Conservation (phyloP, 2,797 vertebrate genomes). For the Anguilla pacifica region DNA sequence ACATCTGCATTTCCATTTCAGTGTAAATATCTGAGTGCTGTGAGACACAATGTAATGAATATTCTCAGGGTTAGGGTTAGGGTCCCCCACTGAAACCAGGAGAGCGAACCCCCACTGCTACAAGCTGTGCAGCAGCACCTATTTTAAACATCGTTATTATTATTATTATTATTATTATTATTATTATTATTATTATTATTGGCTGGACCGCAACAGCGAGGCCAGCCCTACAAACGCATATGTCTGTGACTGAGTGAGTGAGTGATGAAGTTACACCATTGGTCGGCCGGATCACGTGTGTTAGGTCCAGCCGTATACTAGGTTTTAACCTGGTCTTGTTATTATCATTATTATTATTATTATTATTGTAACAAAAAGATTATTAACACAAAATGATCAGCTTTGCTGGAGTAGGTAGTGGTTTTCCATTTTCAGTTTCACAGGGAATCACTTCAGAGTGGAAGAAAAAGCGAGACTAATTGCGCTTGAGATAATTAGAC, state of each 20-base stretch:
- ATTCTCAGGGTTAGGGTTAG: not conserved
- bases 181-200: not conserved
- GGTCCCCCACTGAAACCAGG: not conserved
- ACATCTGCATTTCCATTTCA: not conserved
- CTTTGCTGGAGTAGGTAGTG: not conserved
- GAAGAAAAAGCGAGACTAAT: not conserved
- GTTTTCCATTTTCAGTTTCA: not conserved
- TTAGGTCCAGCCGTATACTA: not conserved
- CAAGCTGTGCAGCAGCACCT: too few relatives aligned
- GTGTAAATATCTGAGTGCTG: not conserved
- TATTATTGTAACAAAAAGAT: too few relatives aligned
- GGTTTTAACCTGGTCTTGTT: too few relatives aligned
- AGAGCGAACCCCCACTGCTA: not conserved
- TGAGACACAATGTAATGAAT: not conserved
- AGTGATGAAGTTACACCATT: too few relatives aligned
- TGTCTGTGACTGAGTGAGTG: too few relatives aligned
- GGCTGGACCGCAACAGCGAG: too few relatives aligned
- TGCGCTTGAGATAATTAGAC: not conserved
- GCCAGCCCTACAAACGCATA: too few relatives aligned
- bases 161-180: not conserved
- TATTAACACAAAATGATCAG: not conserved
- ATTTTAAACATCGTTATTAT: not conserved
- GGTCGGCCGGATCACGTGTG: too few relatives aligned
- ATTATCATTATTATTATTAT: too few relatives aligned
- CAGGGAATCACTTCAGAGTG: not conserved